Evolutionary conservation across 2,113 vertebrate species (phyloP).

Genomic region (Otocyon megalotis): DNA sequence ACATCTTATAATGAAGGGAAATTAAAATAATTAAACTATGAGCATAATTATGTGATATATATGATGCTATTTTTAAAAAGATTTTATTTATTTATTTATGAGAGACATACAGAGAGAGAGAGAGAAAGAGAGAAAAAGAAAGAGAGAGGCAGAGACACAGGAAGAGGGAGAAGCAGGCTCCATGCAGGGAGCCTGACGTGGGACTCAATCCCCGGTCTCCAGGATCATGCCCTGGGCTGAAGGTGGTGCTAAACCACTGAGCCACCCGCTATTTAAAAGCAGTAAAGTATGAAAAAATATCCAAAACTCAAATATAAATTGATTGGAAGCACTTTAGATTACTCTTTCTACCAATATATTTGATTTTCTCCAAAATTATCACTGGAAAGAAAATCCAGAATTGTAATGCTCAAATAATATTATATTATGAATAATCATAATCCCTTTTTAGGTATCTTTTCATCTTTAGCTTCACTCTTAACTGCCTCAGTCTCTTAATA

Average conservation of each 20-base stretch:
- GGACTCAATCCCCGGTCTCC: too few species aligned
- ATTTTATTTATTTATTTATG: too few species aligned
- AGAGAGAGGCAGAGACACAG: too few species aligned
- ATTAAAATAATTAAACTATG: conserved; percentile 44
- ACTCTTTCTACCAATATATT: neutral
- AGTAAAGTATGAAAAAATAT: conserved; percentile 22
- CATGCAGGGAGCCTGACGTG: too few species aligned
- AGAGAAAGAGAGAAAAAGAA: too few species aligned
- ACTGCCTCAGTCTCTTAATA: neutral
- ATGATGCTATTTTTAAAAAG: neutral
- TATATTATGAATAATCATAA: conserved; percentile 6
- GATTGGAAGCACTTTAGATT: neutral
- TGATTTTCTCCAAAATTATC: conserved; percentile 49
- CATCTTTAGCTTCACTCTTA: neutral
- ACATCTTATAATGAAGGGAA: conserved; percentile 18
- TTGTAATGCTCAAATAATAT: conserved; percentile 17
- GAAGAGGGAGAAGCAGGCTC: too few species aligned
- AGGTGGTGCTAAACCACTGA: too few species aligned
- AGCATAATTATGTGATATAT: conserved; percentile 34
- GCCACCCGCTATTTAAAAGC: neutral
- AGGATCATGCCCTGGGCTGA: too few species aligned
- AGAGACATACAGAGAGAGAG: too few species aligned
- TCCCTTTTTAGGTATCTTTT: neutral
- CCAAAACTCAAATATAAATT: conserved; percentile 22
- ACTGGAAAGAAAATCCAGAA: neutral